phyloP scores from a whole-genome alignment of 2,797 vertebrate genomes.

The Alcedo quadribrachys region DNA sequence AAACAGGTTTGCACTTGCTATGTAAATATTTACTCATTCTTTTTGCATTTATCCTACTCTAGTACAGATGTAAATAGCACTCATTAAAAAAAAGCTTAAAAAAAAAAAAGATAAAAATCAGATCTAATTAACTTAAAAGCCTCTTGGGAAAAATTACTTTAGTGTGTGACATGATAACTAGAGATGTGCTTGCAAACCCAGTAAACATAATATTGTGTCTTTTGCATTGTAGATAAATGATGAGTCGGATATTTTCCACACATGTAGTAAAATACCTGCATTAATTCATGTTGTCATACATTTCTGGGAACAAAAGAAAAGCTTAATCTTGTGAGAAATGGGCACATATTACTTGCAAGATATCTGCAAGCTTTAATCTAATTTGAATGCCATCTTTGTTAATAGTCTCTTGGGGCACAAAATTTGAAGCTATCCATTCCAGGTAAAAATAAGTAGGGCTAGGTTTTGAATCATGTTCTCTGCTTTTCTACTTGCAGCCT shows the following conservation, averaged over 20 bases:
- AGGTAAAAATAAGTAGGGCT: background rate
- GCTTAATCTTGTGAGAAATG: constrained; percentile 28
- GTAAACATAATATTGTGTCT: background rate
- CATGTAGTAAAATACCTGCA: constrained; percentile 31
- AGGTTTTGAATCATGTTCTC: background rate
- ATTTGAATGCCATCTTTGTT: constrained; percentile 48
- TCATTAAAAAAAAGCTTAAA: background rate
- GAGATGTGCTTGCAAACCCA: background rate
- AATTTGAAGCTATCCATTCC: constrained; percentile 1
- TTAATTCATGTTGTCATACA: background rate
- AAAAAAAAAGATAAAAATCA: background rate
- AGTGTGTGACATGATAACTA: background rate
- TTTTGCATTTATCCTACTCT: background rate
- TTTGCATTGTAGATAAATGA: constrained; percentile 4
- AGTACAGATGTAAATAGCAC: background rate
- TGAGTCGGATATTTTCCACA: background rate
- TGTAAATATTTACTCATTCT: background rate
- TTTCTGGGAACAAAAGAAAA: constrained; percentile 8
- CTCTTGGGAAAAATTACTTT: background rate
- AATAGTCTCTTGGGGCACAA: background rate
- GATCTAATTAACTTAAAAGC: constrained; percentile 16
- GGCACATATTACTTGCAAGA: constrained; percentile 12
- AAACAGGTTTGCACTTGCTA: background rate
- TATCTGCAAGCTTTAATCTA: constrained; percentile 14
- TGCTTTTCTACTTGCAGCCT: background rate